Evolutionary conservation across 2,797 vertebrate species (phyloP).

Genomic region (Callimico goeldii): DNA sequence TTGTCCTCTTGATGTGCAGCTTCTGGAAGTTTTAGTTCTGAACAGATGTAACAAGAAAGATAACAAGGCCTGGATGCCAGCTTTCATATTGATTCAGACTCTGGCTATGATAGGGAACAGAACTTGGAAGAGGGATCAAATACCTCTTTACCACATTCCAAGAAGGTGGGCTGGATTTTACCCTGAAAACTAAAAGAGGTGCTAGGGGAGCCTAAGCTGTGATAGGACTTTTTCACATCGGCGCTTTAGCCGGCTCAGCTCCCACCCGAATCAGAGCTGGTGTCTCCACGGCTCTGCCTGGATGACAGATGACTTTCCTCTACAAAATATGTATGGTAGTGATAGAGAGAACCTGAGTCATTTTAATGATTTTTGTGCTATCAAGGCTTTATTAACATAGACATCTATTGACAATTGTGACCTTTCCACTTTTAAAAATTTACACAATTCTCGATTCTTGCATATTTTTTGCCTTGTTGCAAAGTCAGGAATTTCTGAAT

Average conservation of each 20-base stretch:
- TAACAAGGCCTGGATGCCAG: neutral
- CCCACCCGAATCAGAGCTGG: neutral
- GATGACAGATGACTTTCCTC: neutral
- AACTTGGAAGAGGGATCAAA: neutral
- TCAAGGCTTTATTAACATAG: neutral
- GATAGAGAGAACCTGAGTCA: neutral
- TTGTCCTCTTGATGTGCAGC: neutral
- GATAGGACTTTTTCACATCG: neutral
- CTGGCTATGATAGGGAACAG: neutral
- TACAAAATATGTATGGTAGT: neutral
- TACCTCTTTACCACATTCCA: neutral
- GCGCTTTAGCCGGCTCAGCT: accelerated
- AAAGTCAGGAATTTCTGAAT: slow-evolving; percentile 23
- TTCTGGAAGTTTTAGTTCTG: neutral
- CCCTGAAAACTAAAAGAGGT: neutral
- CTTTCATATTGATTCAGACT: neutral
- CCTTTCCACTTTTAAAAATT: neutral
- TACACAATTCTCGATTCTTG: neutral
- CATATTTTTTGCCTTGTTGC: neutral
- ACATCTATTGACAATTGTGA: neutral
- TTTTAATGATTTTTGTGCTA: neutral
- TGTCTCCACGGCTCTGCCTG: accelerated
- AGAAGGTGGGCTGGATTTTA: neutral
- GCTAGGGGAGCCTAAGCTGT: neutral
- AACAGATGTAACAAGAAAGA: neutral